These are phyloP conservation scores for Todus mexicanus DNA, from an alignment of 2,797 vertebrate species.

Conservation along the genomic window DNA sequence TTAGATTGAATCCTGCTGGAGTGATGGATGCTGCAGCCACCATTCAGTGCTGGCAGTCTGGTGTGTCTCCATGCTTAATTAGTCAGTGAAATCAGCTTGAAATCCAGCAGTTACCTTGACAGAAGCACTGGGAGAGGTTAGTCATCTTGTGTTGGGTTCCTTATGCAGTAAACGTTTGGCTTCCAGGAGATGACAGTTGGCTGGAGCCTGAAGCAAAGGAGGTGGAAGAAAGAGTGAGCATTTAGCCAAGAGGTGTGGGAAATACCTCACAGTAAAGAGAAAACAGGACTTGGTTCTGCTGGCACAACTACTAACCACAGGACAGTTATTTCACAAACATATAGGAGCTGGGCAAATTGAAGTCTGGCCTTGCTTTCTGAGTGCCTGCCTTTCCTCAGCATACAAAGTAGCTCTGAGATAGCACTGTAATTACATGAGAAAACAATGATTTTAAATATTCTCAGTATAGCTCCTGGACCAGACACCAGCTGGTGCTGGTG, in stretches of 20 bases:
- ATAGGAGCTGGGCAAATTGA: neutral
- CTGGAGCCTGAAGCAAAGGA: neutral
- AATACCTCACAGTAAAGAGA: neutral
- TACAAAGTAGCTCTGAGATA: neutral
- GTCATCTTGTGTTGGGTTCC: neutral
- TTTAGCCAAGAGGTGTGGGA: neutral
- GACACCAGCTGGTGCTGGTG: neutral
- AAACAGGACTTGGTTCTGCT: neutral
- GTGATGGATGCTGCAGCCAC: conserved; percentile 13
- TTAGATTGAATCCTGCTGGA: neutral
- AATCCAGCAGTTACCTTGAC: conserved; percentile 31
- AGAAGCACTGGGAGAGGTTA: neutral
- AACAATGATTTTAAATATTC: neutral
- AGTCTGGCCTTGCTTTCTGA: neutral
- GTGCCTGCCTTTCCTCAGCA: neutral
- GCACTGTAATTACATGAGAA: neutral
- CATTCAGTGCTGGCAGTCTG: neutral
- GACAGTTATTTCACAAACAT: neutral
- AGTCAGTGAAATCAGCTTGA: conserved; percentile 37
- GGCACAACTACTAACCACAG: neutral
- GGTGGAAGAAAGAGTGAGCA: neutral
- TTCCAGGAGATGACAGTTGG: neutral
- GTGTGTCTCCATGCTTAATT: conserved; percentile 36
- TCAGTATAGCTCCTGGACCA: neutral
- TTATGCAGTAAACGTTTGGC: neutral